These are phyloP conservation scores for Tetramorium parvispinum DNA, from an alignment of 1,140 invertebrate species.

Conservation along the genomic window DNA sequence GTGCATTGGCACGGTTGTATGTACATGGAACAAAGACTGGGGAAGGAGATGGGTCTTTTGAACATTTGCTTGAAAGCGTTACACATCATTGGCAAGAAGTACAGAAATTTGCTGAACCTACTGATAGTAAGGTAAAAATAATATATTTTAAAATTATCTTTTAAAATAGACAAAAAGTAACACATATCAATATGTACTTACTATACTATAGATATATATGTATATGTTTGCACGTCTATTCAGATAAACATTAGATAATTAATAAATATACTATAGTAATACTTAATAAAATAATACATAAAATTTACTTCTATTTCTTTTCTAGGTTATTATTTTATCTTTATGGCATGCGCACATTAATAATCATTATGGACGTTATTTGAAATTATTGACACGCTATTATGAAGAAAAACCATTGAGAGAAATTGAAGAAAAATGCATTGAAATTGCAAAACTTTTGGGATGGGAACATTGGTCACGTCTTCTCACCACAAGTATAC, in stretches of 20 bases:
- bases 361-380: slow-evolving; percentile 92
- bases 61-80: slow-evolving; percentile 87
- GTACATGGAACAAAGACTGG: slow-evolving; percentile 81
- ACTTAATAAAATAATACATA: not conserved
- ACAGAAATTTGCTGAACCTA: slow-evolving; percentile 92
- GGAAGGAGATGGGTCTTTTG: slow-evolving; percentile 76
- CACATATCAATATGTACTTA: not conserved
- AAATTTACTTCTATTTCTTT: slow-evolving; percentile 42
- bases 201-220: not conserved
- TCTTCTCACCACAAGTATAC: slow-evolving; percentile 86
- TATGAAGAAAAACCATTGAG: slow-evolving; percentile 92
- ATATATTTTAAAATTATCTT: slow-evolving; percentile 23
- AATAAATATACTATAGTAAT: not conserved
- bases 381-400: slow-evolving; percentile 91
- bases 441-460: slow-evolving; percentile 88
- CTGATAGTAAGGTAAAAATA: slow-evolving; percentile 90
- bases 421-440: slow-evolving; percentile 91
- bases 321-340: slow-evolving; percentile 90
- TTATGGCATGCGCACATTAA: slow-evolving; percentile 93
- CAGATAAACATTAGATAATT: slow-evolving; percentile 22
- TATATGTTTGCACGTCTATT: not conserved
- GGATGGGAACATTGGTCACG: slow-evolving; percentile 90
- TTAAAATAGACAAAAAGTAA: slow-evolving; percentile 15
- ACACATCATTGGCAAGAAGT: slow-evolving; percentile 89
- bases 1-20: slow-evolving; percentile 89